Conservation (phyloP, 1,140 invertebrate species). For the Drusus annulatus region DNA sequence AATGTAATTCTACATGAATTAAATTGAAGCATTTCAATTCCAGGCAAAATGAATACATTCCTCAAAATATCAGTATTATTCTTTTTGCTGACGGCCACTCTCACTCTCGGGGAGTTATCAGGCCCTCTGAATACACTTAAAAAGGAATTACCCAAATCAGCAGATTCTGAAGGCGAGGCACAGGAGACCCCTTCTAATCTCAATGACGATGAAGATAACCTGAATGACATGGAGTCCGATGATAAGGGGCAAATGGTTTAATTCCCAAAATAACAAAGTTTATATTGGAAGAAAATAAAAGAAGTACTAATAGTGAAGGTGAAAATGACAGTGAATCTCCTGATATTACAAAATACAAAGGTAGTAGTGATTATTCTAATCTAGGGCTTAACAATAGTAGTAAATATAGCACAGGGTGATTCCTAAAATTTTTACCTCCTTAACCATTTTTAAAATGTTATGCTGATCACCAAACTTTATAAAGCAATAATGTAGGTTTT, state of each 20-base stretch:
- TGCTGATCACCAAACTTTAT: too few species aligned
- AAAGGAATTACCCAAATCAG: constrained; percentile 41
- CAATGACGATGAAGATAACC: constrained; percentile 33
- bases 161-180: constrained; percentile 23
- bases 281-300: background rate
- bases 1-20: too few species aligned
- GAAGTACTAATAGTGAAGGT: background rate
- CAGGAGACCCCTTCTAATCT: constrained; percentile 22
- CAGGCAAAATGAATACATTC: constrained; percentile 50
- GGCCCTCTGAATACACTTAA: constrained; percentile 44
- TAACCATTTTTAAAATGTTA: too few species aligned
- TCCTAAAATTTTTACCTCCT: too few species aligned
- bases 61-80: constrained; percentile 2
- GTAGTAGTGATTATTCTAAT: background rate
- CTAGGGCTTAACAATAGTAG: too few species aligned
- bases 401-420: too few species aligned
- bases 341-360: constrained; percentile 29
- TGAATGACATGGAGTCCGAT: constrained; percentile 33
- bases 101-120: constrained; percentile 42
- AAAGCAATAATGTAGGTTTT: too few species aligned
- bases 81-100: background rate
- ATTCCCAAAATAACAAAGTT: too few species aligned
- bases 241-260: constrained; percentile 31
- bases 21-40: constrained; percentile 16
- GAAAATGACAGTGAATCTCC: background rate